phyloP scores from a whole-genome alignment of 2,888 invertebrate species.

The Heliconius aoede region DNA sequence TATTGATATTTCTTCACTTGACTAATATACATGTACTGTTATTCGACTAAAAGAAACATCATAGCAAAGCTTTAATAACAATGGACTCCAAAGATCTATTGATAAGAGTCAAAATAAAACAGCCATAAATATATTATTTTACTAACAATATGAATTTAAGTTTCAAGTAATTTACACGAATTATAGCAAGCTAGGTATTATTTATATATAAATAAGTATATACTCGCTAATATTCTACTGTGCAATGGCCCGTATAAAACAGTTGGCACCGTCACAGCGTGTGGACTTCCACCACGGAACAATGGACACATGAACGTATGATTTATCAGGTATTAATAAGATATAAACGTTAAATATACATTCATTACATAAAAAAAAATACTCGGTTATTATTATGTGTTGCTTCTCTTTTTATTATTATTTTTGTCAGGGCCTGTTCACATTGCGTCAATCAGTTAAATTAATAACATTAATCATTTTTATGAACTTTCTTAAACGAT shows the following conservation, averaged over 20 bases:
- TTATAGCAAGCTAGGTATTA: background rate
- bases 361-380: constrained; percentile 38
- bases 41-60: background rate
- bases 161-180: background rate
- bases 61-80: background rate
- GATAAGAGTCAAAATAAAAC: background rate
- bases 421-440: constrained; percentile 8
- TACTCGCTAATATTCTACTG: background rate
- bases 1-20: background rate
- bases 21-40: background rate
- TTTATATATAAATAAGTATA: background rate
- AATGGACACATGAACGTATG: constrained; percentile 23
- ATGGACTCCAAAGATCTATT: background rate
- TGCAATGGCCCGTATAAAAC: constrained; percentile 16
- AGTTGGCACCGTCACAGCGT: constrained; percentile 7
- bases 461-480: background rate
- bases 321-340: constrained; percentile 21
- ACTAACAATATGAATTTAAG: background rate
- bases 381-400: constrained; percentile 41
- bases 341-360: constrained; percentile 27
- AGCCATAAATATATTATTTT: background rate
- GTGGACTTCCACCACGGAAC: constrained; percentile 16
- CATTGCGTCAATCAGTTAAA: background rate
- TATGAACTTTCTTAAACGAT: background rate
- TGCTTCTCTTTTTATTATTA: constrained; percentile 43